Evolutionary conservation across 2,113 vertebrate species (phyloP), one percentile per base, ranked within the genome.

Genomic region (Indicator indicator): DNA sequence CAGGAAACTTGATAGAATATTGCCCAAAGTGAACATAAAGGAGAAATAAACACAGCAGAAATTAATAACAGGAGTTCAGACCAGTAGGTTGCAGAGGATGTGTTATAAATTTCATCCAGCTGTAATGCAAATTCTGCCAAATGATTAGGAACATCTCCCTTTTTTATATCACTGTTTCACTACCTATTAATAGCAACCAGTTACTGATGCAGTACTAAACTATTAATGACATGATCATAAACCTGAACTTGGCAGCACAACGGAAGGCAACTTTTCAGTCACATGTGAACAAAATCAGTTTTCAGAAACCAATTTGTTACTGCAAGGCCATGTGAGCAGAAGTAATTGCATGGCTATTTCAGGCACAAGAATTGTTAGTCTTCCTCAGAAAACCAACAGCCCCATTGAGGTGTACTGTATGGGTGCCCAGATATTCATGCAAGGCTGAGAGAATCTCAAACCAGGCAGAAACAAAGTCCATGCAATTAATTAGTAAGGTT

Each of bases 1-100:
- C 96, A 95, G 93, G 79, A 94, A 97, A 95, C 93, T 89, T 93
- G 94, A 95, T 86, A 95, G 95, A 94, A 77, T 95, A 81, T 95
- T 58, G 63, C 95, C 94, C 94, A 95, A 93, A 96, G 95, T 95
- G 95, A 96, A 96, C 90, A 97, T 86, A 97, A 95, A 97, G 86
- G 80, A 90, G 95, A 91, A 93, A 95, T 93, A 95, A 96, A 97
- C 96, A 95, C 94, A 91, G 89, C 64, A 93, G 91, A 97, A 97
- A 96, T 96, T 95, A 97, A 93, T 94, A 94, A 95, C 93, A 75
- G 89, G 89, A 95, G 89, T 93, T 95, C 94, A 94, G 88, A 78
- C 60, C 89, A 94, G 86, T 96, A 90, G 93, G 94, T 94, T 96
- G 93, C 70, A 72, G 76, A 83, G 93, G 93, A 94, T 42, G 88